phyloP scores from a whole-genome alignment of 35 echinoderm and acorn worm species.

The Apostichopus parvimensis region DNA sequence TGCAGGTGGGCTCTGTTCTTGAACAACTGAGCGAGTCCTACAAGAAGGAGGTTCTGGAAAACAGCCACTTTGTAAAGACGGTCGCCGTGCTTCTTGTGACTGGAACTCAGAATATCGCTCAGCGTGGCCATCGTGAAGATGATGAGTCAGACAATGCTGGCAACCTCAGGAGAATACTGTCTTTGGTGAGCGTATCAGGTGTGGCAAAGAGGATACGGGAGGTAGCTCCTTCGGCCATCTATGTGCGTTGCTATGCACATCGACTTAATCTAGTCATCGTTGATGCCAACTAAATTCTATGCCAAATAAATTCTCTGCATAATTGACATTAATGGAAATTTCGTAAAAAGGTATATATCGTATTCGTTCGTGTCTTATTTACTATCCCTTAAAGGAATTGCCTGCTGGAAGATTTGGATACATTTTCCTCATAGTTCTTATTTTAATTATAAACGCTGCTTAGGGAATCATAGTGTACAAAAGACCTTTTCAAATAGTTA shows the following conservation, averaged over 20 bases:
- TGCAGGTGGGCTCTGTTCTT: no score
- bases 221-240: not conserved
- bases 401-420: no score
- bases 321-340: no score
- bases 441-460: no score
- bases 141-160: constrained; percentile 6
- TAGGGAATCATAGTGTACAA: no score
- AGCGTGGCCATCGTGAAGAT: constrained; percentile 5
- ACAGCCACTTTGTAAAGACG: constrained; percentile 1
- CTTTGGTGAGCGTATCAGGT: not conserved
- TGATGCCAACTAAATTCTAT: not conserved
- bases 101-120: constrained; percentile 10
- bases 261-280: constrained; percentile 3
- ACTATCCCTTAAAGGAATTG: no score
- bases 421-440: no score
- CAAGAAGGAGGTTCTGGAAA: not conserved
- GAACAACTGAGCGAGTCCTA: no score
- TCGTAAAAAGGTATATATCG: no score
- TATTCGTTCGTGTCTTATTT: no score
- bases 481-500: no score
- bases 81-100: not conserved
- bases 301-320: no score
- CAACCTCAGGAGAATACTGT: constrained; percentile 20
- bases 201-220: not conserved
- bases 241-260: not conserved